Conservation (phyloP, 2,113 vertebrate species). For the Hiodon tergisus region DNA sequence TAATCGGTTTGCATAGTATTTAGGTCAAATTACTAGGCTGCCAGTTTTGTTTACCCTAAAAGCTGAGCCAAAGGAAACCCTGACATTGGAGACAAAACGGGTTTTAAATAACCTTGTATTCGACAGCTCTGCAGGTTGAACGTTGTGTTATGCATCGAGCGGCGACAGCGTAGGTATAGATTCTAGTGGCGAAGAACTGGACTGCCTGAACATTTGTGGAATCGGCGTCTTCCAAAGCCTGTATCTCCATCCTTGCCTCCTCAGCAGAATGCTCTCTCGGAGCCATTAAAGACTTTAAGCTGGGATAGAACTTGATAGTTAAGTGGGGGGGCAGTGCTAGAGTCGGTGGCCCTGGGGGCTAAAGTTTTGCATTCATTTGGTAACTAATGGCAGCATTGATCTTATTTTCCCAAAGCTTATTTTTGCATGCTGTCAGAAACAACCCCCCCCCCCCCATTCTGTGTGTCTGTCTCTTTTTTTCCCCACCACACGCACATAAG, state of each 20-base stretch:
- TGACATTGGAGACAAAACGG: no score
- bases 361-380: no score
- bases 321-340: not conserved
- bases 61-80: no score
- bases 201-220: not conserved
- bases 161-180: not conserved
- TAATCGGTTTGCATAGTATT: no score
- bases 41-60: no score
- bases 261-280: conserved; percentile 28
- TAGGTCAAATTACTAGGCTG: no score
- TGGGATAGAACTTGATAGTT: conserved; percentile 16
- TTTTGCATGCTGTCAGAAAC: not conserved
- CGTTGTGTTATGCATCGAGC: no score
- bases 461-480: not conserved
- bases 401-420: not conserved
- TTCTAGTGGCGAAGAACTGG: not conserved
- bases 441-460: not conserved
- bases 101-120: no score
- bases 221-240: not conserved
- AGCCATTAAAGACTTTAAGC: conserved; percentile 31
- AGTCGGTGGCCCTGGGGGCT: not conserved
- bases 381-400: no score
- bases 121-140: no score
- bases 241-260: conserved; percentile 20
- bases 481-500: not conserved